Conservation (phyloP, 2,797 vertebrate genomes). For the Sebastes iracundus region DNA sequence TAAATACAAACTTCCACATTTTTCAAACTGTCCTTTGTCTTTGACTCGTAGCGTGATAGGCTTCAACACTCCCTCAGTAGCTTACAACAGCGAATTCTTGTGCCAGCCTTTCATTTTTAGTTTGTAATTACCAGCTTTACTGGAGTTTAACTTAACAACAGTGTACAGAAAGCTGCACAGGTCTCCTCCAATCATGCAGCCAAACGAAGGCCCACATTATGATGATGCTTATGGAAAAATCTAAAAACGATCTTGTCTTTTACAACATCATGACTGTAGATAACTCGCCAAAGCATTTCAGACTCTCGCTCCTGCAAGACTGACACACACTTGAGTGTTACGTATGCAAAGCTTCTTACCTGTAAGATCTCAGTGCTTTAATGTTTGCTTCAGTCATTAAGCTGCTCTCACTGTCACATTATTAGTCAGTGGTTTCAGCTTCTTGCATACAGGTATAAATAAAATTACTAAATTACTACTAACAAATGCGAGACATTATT, state of each 20-base stretch:
- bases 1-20: slow-evolving; percentile 23
- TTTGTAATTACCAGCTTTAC: slow-evolving; percentile 65
- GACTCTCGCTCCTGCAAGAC: background rate
- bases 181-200: slow-evolving; percentile 16
- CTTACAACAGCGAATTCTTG: slow-evolving; percentile 31
- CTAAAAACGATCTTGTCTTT: background rate
- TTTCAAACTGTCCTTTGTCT: slow-evolving; percentile 2
- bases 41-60: background rate
- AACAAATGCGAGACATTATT: background rate
- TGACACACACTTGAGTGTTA: background rate
- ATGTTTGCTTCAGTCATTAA: background rate
- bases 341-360: background rate
- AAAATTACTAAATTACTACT: background rate
- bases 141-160: slow-evolving; percentile 58
- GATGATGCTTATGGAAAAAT: background rate
- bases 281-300: background rate
- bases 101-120: slow-evolving; percentile 50
- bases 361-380: background rate
- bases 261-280: background rate
- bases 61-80: background rate
- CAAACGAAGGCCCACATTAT: slow-evolving; percentile 1
- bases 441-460: background rate
- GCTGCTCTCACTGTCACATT: background rate
- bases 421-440: background rate
- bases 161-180: slow-evolving; percentile 25